Evolutionary conservation across 1,140 invertebrate species (phyloP).

Genomic region (Probaryconus sp.): DNA sequence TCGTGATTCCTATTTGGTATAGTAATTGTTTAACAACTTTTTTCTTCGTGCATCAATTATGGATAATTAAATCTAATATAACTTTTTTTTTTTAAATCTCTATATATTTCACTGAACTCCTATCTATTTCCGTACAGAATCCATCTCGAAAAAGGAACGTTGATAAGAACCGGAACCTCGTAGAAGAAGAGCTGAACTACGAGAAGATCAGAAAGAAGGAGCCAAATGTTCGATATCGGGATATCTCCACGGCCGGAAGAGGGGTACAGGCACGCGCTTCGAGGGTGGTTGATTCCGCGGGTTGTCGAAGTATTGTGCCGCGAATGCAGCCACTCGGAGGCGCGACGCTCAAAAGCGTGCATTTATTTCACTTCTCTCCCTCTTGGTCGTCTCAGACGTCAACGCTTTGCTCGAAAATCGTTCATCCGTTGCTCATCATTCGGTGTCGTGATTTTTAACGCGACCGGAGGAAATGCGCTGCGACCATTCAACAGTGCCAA

Average conservation of each 20-base stretch:
- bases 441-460: neutral
- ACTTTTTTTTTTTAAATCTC: too few relatives aligned
- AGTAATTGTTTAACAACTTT: too few relatives aligned
- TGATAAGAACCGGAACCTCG: too few relatives aligned
- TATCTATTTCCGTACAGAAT: too few relatives aligned
- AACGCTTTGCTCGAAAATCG: constrained; percentile 14
- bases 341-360: constrained; percentile 42
- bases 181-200: constrained; percentile 5
- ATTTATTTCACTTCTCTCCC: constrained; percentile 25
- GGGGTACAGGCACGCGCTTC: constrained; percentile 47
- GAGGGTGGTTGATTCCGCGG: constrained; percentile 42
- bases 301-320: constrained; percentile 22
- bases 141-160: too few relatives aligned
- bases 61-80: too few relatives aligned
- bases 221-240: constrained; percentile 32
- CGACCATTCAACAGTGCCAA: too few relatives aligned
- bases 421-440: constrained; percentile 4
- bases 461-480: too few relatives aligned
- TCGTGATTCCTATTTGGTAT: too few relatives aligned
- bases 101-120: too few relatives aligned
- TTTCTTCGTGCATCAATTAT: too few relatives aligned
- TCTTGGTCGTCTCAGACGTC: constrained; percentile 9
- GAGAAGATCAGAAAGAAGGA: constrained; percentile 15
- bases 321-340: constrained; percentile 41
- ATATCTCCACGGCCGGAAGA: constrained; percentile 10